These are phyloP conservation scores for Erythrocercus mccallii DNA, from an alignment of 2,113 vertebrate species.

Conservation along the genomic window DNA sequence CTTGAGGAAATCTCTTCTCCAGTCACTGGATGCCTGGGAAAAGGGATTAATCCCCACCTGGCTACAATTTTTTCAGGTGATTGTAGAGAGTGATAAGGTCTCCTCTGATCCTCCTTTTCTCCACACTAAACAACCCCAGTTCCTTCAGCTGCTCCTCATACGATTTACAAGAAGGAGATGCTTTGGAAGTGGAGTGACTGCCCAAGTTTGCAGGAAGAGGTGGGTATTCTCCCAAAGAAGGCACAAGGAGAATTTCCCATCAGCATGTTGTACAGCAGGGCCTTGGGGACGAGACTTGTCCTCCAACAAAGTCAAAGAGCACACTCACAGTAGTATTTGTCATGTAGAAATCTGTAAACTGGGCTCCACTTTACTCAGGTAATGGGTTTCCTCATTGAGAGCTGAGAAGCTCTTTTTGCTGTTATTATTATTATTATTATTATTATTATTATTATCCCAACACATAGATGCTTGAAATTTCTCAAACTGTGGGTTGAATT, in stretches of 20 bases:
- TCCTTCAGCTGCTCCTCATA: neutral
- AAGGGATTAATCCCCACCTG: neutral
- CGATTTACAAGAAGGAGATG: neutral
- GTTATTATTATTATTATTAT: neutral
- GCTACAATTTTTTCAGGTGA: neutral
- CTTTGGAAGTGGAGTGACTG: neutral
- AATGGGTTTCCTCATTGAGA: neutral
- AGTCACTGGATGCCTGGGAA: neutral
- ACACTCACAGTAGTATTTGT: neutral
- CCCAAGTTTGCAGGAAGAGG: neutral
- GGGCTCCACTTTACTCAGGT: neutral
- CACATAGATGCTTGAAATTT: neutral
- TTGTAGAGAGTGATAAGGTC: neutral
- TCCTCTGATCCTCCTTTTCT: neutral
- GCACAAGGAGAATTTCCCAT: neutral
- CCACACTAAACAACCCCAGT: neutral
- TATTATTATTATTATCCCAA: no score
- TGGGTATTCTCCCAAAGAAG: neutral
- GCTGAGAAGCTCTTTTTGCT: neutral
- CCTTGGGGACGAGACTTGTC: neutral
- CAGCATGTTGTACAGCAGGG: neutral
- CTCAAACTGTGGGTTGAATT: neutral
- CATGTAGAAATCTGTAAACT: neutral
- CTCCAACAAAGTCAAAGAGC: neutral
- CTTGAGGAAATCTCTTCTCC: neutral